Percentiles rank a stretch among this genome's conserved stretches.
These are phyloP conservation scores for Andrena praecox DNA, from an alignment of 2,888 invertebrate species.

Conservation along the genomic window DNA sequence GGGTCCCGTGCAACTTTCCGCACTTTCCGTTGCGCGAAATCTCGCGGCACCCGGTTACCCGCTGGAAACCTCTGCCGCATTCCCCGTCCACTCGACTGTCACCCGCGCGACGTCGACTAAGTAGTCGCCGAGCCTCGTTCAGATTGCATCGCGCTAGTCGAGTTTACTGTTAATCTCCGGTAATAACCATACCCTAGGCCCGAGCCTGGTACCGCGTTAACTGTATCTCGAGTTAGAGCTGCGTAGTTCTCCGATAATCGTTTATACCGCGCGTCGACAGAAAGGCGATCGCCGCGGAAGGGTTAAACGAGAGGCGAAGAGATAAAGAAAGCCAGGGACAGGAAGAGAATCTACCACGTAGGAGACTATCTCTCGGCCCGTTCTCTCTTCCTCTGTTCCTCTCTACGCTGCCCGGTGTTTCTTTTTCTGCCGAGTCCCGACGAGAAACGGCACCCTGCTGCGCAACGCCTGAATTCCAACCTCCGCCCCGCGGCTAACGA, in stretches of 20 bases:
- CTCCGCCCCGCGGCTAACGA: constrained; percentile 82
- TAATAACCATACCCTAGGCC: constrained; percentile 22
- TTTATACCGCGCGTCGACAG: neutral
- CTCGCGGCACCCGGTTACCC: constrained; percentile 48
- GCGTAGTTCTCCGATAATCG: neutral
- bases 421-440: constrained; percentile 59
- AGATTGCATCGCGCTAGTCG: constrained; percentile 16
- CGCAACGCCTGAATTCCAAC: constrained; percentile 82
- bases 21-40: constrained; percentile 23
- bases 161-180: constrained; percentile 13
- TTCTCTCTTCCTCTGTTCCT: constrained; percentile 13
- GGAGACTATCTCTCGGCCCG: constrained; percentile 45
- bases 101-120: constrained; percentile 13
- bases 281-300: constrained; percentile 28
- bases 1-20: neutral
- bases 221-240: constrained; percentile 3
- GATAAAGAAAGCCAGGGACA: constrained; percentile 41
- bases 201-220: neutral
- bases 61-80: constrained; percentile 48
- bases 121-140: constrained; percentile 20
- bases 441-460: constrained; percentile 80
- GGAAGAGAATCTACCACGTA: constrained; percentile 65
- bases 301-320: constrained; percentile 23
- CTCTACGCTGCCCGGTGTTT: constrained; percentile 31
- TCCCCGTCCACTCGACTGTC: constrained; percentile 26